phyloP scores from a whole-genome alignment of 2,888 invertebrate genomes.

The Chesias legatella region DNA sequence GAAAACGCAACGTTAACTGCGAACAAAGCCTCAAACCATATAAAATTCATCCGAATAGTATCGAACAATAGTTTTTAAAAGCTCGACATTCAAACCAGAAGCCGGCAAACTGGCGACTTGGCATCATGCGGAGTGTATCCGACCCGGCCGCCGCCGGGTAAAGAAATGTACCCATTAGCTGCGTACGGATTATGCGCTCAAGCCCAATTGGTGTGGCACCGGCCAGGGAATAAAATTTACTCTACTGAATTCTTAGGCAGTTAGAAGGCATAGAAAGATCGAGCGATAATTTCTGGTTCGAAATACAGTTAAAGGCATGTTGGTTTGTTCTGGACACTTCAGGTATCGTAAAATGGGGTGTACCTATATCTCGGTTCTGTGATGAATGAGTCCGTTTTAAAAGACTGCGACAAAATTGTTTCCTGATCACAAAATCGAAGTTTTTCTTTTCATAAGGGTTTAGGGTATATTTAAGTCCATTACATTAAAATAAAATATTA shows the following conservation, averaged over 20 bases:
- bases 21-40: slow-evolving; percentile 4
- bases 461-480: too few species aligned
- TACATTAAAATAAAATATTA: too few species aligned
- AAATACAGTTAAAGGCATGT: too few species aligned
- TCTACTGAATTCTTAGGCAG: slow-evolving; percentile 22
- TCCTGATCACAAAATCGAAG: too few species aligned
- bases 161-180: slow-evolving; percentile 68
- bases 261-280: slow-evolving; percentile 3
- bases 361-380: too few species aligned
- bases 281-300: too few species aligned
- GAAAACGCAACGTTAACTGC: neutral
- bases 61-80: slow-evolving; percentile 18
- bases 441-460: too few species aligned
- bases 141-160: slow-evolving; percentile 50
- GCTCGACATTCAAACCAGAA: slow-evolving; percentile 12
- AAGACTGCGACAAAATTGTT: too few species aligned
- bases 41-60: slow-evolving; percentile 5
- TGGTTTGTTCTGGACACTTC: too few species aligned
- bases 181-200: slow-evolving; percentile 42
- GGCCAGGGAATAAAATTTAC: slow-evolving; percentile 31
- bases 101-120: slow-evolving; percentile 27
- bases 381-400: too few species aligned
- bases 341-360: too few species aligned
- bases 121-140: slow-evolving; percentile 39
- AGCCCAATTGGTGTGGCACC: slow-evolving; percentile 40